These are phyloP conservation scores for Pristionchus pacificus DNA, from an alignment of 1,140 invertebrate genomes.

Conservation along the genomic window DNA sequence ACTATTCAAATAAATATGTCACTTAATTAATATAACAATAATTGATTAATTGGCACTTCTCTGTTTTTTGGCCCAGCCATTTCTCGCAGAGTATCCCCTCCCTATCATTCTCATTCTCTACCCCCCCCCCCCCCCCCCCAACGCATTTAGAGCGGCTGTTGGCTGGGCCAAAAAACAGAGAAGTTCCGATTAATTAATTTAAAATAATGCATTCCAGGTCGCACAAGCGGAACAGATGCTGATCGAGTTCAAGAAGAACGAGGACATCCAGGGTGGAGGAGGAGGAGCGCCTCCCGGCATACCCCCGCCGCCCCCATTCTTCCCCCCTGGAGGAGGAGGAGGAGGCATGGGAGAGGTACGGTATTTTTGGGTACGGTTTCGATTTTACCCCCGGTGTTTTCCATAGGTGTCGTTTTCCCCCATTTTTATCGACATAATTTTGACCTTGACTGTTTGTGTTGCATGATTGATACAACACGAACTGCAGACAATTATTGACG, in stretches of 20 bases:
- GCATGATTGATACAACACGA: no score
- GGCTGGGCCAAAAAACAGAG: no score
- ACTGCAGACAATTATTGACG: no score
- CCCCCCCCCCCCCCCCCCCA: no score
- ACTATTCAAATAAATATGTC: no score
- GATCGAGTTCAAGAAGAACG: conserved; percentile 67
- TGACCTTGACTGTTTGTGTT: neutral
- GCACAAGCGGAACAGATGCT: conserved; percentile 68
- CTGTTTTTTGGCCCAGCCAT: no score
- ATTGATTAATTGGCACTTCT: neutral
- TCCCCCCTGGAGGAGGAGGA: neutral
- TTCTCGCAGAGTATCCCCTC: no score
- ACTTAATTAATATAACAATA: neutral
- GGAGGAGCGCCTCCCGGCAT: neutral
- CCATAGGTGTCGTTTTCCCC: conserved; percentile 7
- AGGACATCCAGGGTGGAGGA: conserved; percentile 1
- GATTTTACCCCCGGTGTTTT: neutral
- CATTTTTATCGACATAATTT: conserved; percentile 10
- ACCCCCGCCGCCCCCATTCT: neutral
- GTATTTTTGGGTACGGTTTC: no score
- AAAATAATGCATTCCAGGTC: no score
- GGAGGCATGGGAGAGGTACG: no score
- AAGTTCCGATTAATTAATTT: no score
- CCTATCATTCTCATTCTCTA: neutral
- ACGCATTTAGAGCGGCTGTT: no score